phyloP scores from a whole-genome alignment of 2,113 vertebrate species.

The Boulengeromyrus knoepffleri region DNA sequence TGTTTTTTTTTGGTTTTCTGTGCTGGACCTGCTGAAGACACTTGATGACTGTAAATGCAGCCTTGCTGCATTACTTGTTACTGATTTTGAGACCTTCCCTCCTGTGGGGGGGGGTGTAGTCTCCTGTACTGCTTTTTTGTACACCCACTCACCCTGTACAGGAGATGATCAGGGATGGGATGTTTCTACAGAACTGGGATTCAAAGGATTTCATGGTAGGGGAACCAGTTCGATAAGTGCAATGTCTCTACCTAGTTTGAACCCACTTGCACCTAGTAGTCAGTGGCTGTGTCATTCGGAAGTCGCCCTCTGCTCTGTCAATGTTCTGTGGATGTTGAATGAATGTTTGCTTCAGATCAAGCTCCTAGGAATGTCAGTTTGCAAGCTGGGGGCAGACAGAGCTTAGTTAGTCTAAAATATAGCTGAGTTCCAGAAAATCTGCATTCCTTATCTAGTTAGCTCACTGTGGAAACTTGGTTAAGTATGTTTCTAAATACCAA shows the following conservation, averaged over 20 bases:
- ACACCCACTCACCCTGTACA: not conserved
- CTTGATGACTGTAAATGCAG: not conserved
- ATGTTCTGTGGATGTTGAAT: not conserved
- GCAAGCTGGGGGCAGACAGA: not conserved
- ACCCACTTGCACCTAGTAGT: not conserved
- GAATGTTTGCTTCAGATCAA: not conserved
- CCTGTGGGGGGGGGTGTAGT: not conserved
- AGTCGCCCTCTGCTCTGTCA: not conserved
- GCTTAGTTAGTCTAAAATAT: not conserved
- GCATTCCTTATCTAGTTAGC: not conserved
- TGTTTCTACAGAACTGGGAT: not conserved
- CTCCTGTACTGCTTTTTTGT: not conserved
- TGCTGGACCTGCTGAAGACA: not conserved
- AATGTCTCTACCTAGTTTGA: not conserved
- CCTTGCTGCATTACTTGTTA: not conserved
- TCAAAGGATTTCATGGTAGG: not conserved
- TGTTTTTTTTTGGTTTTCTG: not conserved
- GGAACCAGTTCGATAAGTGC: not conserved
- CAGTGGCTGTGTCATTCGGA: not conserved
- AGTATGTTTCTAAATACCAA: not conserved
- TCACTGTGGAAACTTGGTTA: not conserved
- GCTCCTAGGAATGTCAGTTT: not conserved
- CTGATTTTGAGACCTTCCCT: not conserved
- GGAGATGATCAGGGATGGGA: not conserved
- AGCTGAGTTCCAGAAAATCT: not conserved